Conservation (phyloP, 2,888 invertebrate genomes). For the Xanthorhoe designata region DNA sequence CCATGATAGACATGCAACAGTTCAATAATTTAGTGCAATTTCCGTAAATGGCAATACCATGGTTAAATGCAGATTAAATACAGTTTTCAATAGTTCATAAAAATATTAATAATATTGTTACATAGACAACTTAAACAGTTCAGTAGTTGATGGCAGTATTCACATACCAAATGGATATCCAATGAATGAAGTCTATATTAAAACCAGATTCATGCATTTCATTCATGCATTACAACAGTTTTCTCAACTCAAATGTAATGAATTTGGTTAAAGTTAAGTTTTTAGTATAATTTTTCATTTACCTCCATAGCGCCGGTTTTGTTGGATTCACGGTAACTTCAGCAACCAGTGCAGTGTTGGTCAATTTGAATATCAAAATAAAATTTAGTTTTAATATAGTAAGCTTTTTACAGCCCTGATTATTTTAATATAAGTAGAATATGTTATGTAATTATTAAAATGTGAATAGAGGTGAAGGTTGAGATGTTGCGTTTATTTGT, state of each 20-base stretch:
- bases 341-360: slow-evolving; percentile 22
- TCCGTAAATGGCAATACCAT: slow-evolving; percentile 5
- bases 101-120: neutral
- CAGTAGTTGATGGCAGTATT: slow-evolving; percentile 76
- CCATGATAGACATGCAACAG: neutral
- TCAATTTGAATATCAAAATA: slow-evolving; percentile 42
- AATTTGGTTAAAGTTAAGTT: slow-evolving; percentile 48
- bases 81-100: slow-evolving; percentile 5
- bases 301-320: slow-evolving; percentile 26
- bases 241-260: slow-evolving; percentile 48
- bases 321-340: slow-evolving; percentile 7
- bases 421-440: slow-evolving; percentile 59
- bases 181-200: slow-evolving; percentile 3
- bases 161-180: slow-evolving; percentile 77
- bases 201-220: neutral
- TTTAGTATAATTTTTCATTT: slow-evolving; percentile 28
- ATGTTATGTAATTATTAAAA: slow-evolving; percentile 49
- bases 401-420: slow-evolving; percentile 74
- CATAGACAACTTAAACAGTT: slow-evolving; percentile 35
- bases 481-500: slow-evolving; percentile 76
- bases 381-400: slow-evolving; percentile 59
- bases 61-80: neutral
- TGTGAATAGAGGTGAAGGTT: slow-evolving; percentile 73
- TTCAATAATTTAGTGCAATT: slow-evolving; percentile 4
- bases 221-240: neutral